Conservation (phyloP, 1,140 invertebrate species). For the Nasonia vitripennis region DNA sequence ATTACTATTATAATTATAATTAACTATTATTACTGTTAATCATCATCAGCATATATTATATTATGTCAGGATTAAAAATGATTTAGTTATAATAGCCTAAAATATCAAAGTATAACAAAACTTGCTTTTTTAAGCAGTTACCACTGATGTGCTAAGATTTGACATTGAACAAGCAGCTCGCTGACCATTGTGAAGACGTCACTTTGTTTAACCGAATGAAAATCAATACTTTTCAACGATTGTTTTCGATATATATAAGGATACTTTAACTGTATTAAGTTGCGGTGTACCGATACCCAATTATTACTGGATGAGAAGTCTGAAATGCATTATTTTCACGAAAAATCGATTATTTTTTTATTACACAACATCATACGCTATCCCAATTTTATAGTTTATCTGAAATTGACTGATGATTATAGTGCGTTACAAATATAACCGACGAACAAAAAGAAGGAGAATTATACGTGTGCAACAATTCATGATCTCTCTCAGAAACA, state of each 20-base stretch:
- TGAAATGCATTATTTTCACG: conserved; percentile 13
- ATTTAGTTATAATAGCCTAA: conserved; percentile 20
- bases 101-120: not conserved
- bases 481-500: too few species aligned
- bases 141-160: conserved; percentile 15
- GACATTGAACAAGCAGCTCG: not conserved
- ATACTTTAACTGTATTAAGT: not conserved
- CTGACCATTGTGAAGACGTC: conserved; percentile 20
- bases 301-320: conserved; percentile 26
- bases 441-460: too few species aligned
- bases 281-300: not conserved
- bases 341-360: conserved; percentile 2
- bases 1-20: conserved; percentile 34
- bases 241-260: not conserved
- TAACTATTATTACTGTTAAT: conserved; percentile 19
- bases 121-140: conserved; percentile 23
- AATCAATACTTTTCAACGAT: not conserved
- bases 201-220: conserved; percentile 14
- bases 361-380: not conserved
- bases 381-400: not conserved
- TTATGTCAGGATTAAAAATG: not conserved
- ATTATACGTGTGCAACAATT: too few species aligned
- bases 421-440: too few species aligned
- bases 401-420: too few species aligned
- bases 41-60: conserved; percentile 10